phyloP scores from a whole-genome alignment of 1,140 invertebrate species.

The Homalodisca vitripennis region DNA sequence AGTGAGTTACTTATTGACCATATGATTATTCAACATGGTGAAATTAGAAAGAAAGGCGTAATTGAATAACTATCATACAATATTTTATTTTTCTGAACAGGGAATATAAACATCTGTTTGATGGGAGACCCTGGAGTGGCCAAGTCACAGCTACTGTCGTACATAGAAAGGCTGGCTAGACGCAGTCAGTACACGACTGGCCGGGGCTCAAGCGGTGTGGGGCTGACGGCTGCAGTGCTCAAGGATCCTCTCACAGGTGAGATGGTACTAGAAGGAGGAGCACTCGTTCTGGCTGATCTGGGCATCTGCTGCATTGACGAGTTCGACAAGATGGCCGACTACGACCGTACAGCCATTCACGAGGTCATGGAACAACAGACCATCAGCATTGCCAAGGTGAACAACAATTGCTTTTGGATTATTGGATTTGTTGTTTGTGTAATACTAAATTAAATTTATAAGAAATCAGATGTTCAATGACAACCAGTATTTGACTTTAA shows the following conservation, averaged over 20 bases:
- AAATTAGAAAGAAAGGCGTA: no score
- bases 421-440: no score
- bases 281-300: slow-evolving; percentile 96
- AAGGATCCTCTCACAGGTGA: slow-evolving; percentile 81
- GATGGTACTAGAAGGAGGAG: slow-evolving; percentile 85
- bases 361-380: slow-evolving; percentile 99
- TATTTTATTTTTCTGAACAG: no score
- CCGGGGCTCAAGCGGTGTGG: slow-evolving; percentile 95
- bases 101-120: slow-evolving; percentile 97
- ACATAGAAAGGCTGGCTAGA: slow-evolving; percentile 90
- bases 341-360: slow-evolving; percentile 95
- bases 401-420: no score
- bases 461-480: no score
- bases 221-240: slow-evolving; percentile 96
- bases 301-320: slow-evolving; percentile 99
- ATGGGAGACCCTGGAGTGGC: slow-evolving; percentile 99
- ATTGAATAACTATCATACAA: no score
- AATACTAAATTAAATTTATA: no score
- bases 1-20: no score
- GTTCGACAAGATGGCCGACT: slow-evolving; percentile 99
- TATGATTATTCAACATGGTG: no score
- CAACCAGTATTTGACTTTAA: no score
- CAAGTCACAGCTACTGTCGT: slow-evolving; percentile 95
- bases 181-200: slow-evolving; percentile 88
- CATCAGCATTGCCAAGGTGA: slow-evolving; percentile 97